Base-by-base conservation (phyloP, 2,888 invertebrate species). In the Lingula anatina region DNA sequence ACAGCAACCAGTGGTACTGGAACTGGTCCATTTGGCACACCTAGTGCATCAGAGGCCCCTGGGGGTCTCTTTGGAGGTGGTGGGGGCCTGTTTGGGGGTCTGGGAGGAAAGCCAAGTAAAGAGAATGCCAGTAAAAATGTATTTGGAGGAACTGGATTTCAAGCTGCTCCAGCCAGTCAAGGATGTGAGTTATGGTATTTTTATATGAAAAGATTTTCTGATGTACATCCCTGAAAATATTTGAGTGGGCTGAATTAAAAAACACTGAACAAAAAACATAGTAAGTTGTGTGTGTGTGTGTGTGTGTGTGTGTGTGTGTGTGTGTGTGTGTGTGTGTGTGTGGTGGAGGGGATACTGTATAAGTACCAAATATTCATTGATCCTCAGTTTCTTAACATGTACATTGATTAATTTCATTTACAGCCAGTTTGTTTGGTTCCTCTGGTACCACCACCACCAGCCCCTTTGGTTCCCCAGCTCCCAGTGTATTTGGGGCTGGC, bases 71-170 rank as follows among this genome's bases (percentile, higher is more conserved):
- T n/a, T n/a, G n/a, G n/a, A n/a, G 57, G 61, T 25, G 61, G 65
- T 7, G 60, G 65, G 46, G 63, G 63, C 2, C 55, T 66, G 43
- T 64, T 67, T 37, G 59, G 58, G 35, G 70, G 69, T 2, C 64
- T 77, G 0, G 76, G 76, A 27, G 71, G 73, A 5, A 70, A 74
- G 53, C 76, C 76, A 3, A 71, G 66, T 53, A 66, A 68, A 31
- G 76, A 75, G 49, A 75, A 72, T 53, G 75, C 71, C 7, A 71
- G 65, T 50, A 70, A 69, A 44, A 77, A 76, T 61, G 72, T 75
- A 24, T 77, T 77, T 62, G 75, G 76, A 1, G 44, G 58, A 4
- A 50, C 56, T 4, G 38, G n/a, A n/a, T n/a, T n/a, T 26, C 43
- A 44, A 41, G 18, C 2, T 31, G 46, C 55, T 18, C 1, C 56